Evolutionary conservation across 2,797 vertebrate genomes (phyloP).

Genomic region (Acrossocheilus fasciatus): DNA sequence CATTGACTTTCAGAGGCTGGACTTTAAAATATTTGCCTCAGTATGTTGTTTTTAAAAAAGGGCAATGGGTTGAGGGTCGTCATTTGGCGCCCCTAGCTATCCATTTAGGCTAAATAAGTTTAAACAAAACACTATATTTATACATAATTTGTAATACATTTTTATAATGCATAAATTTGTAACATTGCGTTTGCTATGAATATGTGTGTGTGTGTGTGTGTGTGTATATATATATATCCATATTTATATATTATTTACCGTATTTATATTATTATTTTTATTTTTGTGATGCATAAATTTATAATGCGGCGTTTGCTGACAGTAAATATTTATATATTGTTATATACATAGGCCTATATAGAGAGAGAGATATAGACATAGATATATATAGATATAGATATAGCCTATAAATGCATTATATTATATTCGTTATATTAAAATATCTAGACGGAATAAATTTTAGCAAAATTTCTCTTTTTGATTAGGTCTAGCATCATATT

Average conservation of each 20-base stretch:
- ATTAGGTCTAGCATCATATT: background rate
- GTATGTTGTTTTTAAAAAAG: background rate
- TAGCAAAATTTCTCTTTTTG: background rate
- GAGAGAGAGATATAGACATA: too few relatives aligned
- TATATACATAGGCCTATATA: background rate
- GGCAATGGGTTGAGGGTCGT: background rate
- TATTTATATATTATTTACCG: too few relatives aligned
- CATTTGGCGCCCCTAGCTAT: background rate
- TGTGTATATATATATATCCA: too few relatives aligned
- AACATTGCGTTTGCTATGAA: background rate
- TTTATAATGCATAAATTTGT: background rate
- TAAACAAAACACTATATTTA: background rate
- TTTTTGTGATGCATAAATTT: background rate
- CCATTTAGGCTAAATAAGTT: background rate
- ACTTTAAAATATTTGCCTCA: background rate
- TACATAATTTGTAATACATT: background rate
- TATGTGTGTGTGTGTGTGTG: too few relatives aligned
- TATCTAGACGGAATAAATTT: background rate
- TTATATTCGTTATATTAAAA: background rate
- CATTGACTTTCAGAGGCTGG: background rate
- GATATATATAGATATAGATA: too few relatives aligned
- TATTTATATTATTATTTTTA: too few relatives aligned
- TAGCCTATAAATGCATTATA: too few relatives aligned
- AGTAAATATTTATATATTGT: background rate
- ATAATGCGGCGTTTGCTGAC: background rate